Conservation (phyloP, 2,888 invertebrate species). For the Folsomia candida region DNA sequence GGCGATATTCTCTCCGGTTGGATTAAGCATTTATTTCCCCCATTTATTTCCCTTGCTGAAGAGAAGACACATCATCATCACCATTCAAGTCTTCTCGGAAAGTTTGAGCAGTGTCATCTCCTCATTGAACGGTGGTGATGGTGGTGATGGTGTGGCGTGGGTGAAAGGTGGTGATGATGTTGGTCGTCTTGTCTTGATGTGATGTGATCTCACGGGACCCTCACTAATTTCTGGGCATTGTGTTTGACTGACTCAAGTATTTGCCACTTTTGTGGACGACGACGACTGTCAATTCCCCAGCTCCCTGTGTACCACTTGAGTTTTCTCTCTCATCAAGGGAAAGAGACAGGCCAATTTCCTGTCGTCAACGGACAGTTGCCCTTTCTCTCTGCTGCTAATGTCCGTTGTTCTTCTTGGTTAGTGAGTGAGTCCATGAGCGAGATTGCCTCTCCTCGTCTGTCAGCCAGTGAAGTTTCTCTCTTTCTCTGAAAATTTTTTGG, state of each 20-base stretch:
- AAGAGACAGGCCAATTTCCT: slow-evolving; percentile 24
- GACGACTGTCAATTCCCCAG: slow-evolving; percentile 5
- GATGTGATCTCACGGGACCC: slow-evolving; percentile 10
- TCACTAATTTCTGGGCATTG: slow-evolving; percentile 15
- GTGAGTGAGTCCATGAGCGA: too few species aligned
- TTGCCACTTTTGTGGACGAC: slow-evolving; percentile 17
- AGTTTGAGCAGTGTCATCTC: not conserved
- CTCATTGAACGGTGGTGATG: not conserved
- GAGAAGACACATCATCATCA: too few species aligned
- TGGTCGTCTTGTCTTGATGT: not conserved
- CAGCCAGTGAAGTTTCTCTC: too few species aligned
- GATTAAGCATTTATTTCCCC: too few species aligned
- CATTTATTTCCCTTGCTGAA: too few species aligned
- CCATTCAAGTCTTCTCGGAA: too few species aligned
- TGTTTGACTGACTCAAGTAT: slow-evolving; percentile 15
- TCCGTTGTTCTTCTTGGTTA: not conserved
- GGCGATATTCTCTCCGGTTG: not conserved
- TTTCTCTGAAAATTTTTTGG: too few species aligned
- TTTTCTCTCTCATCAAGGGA: slow-evolving; percentile 19
- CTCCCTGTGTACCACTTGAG: not conserved
- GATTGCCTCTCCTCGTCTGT: too few species aligned
- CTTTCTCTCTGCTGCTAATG: not conserved
- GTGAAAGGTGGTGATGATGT: not conserved
- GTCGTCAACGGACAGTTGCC: slow-evolving; percentile 23
- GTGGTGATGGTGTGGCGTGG: not conserved